Percentiles rank a stretch among this genome's conserved stretches.
Evolutionary conservation across 2,797 vertebrate species (phyloP).

Genomic region (Hemibagrus guttatus): DNA sequence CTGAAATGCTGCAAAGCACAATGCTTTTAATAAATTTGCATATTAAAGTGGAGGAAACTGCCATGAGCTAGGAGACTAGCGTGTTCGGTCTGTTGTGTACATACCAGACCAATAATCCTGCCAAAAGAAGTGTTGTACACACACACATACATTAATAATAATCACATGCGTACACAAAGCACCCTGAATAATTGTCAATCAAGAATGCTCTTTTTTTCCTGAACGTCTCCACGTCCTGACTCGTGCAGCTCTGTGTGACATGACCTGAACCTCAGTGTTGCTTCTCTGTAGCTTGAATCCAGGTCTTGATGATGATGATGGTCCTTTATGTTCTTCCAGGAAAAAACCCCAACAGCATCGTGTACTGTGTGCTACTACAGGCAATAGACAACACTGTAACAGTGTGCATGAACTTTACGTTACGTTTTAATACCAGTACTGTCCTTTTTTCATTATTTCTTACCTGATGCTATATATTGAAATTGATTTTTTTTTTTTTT

Average conservation of each 20-base stretch:
- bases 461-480: constrained; percentile 37
- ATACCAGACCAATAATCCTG: not conserved
- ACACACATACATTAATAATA: not conserved
- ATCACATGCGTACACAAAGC: too few relatives aligned
- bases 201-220: not conserved
- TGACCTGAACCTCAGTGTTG: not conserved
- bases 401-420: constrained; percentile 41
- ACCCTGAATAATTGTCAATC: not conserved
- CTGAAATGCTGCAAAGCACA: not conserved
- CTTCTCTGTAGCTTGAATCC: not conserved
- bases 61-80: not conserved
- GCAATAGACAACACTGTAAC: constrained; percentile 45
- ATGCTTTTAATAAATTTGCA: not conserved
- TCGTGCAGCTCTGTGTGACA: not conserved
- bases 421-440: constrained; percentile 31
- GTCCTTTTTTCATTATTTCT: constrained; percentile 33
- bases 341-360: constrained; percentile 10
- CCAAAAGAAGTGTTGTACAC: not conserved
- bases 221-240: not conserved
- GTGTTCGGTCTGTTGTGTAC: not conserved
- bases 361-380: constrained; percentile 34
- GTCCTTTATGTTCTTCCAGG: constrained; percentile 42
- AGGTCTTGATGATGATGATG: constrained; percentile 39
- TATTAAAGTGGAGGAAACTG: not conserved
- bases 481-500: constrained; percentile 22